Evolutionary conservation across 2,888 invertebrate species (phyloP).

Genomic region (Homarus gammarus): DNA sequence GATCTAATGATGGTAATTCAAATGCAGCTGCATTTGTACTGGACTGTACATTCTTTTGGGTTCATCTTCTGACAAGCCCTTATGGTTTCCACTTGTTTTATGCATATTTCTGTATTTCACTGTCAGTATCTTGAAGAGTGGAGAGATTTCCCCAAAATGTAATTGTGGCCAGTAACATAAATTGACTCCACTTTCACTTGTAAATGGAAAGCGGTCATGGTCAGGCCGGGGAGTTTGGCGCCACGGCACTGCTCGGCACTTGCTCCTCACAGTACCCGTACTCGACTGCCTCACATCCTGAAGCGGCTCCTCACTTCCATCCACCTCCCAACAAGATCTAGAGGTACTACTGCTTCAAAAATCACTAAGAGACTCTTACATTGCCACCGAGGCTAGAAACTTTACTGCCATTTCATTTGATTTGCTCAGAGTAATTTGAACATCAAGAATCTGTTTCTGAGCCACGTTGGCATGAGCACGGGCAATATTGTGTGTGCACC

Average conservation of each 20-base stretch:
- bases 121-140: constrained; percentile 41
- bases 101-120: constrained; percentile 44
- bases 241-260: constrained; percentile 59
- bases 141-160: constrained; percentile 40
- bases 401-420: constrained; percentile 26
- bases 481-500: constrained; percentile 53
- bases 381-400: constrained; percentile 71
- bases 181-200: constrained; percentile 52
- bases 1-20: constrained; percentile 21
- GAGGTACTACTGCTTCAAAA: constrained; percentile 70
- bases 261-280: constrained; percentile 50
- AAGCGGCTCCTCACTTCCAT: constrained; percentile 61
- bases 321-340: constrained; percentile 66
- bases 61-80: constrained; percentile 52
- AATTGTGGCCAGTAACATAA: constrained; percentile 45
- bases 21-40: constrained; percentile 11
- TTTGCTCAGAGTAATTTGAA: constrained; percentile 32
- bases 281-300: constrained; percentile 38
- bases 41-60: constrained; percentile 17
- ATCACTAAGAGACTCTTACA: constrained; percentile 48
- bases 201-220: constrained; percentile 59
- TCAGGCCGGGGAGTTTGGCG: constrained; percentile 64
- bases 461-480: constrained; percentile 69
- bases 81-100: constrained; percentile 70
- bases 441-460: constrained; percentile 61